Evolutionary conservation across 2,888 invertebrate genomes (phyloP), one percentile per base, ranked within the genome.

Genomic region (Villa cingulata): DNA sequence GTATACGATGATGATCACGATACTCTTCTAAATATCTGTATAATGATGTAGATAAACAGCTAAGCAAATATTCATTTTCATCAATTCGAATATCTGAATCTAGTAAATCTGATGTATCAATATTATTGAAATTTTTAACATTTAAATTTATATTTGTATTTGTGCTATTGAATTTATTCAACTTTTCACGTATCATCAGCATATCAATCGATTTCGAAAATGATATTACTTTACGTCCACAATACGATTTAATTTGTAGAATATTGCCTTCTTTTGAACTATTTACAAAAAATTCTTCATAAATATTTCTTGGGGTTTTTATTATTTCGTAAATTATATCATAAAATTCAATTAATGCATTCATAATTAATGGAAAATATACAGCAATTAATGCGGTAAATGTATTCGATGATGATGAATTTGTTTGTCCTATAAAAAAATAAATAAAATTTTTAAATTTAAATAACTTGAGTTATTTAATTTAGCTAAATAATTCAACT

Each of bases 151-250:
- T n/a, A n/a, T n/a, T n/a, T n/a, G n/a, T n/a, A n/a, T n/a, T n/a
- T n/a, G n/a, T n/a, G n/a, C n/a, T n/a, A n/a, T n/a, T n/a, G n/a
- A n/a, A n/a, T 47, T 32, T 64, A 54, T 6, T 60, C 53, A 54
- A 56, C 18, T 57, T 51, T 10, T 59, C 53, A 4, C 63, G 57
- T 2, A 68, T 45, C 12, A 54, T 58, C 50, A 66, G 55, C 57
- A 72, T 61, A 52, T 63, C 58, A n/a, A 68, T 61, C 10, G 62
- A 60, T 2, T 63, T 62, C 3, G 66, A 63, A 40, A 66, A 68
- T 1, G 68, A 62, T 4, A 68, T 59, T 6, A 67, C 63, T 54
- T 68, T 68, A 14, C 68, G 58, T 0, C 68, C 68, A 2, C 64
- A 64, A 51, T 67, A 66, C 0, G 68, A 66, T 50, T 65, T 65